Base-by-base conservation (phyloP, 1,140 invertebrate species). In the Drosophila sturtevanti region DNA sequence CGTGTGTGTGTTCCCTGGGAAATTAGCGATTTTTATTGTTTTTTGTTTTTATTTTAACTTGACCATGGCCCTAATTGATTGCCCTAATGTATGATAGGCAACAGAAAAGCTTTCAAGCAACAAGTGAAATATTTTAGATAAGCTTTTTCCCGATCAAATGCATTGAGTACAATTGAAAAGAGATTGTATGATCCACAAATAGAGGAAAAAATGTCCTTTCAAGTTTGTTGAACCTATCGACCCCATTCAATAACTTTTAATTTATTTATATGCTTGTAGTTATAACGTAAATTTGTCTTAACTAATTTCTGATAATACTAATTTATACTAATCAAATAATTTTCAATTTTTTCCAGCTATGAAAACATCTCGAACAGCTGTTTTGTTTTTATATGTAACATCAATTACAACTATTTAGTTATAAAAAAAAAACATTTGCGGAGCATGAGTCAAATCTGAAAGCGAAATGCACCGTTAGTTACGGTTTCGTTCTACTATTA, bases 51-150 rank as follows among this genome's bases (percentile, higher is more conserved):
- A 35, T 60, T 60, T 76, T 76, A 68, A 77, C 55, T 64, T 62
- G 82, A 72, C 81, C 81, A 72, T 86, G 81, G 82, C 82, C 82
- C 75, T 78, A 87, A 86, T 86, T 86, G 79, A 77, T 86, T 77
- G 72, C 22, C 54, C 54, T 68, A 75, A 68, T 62, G 24, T 75
- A 68, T 68, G 41, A 24, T 61, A 51, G 63, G 18, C 52, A 27
- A 6, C 38, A 24, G 4, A 21, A 31, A 31, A 60, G 38, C 38
- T 11, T 10, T 41, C 14, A 22, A 24, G 59, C 59, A 61, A 44
- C 58, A 44, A 56, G 54, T 56, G 54, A 56, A 56, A 56, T 34
- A 2, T 7, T 34, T 10, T 10, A 24, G 4, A 34, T 27, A 18
- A 54, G 41, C 41, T 44, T 44, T 44, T 44, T 44, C 3, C 18